A percentile compares a stretch with the other conserved stretches of the same genome.
phyloP scores from a whole-genome alignment of 1,140 invertebrate genomes.

The Hyposmocoma kahamanoa region DNA sequence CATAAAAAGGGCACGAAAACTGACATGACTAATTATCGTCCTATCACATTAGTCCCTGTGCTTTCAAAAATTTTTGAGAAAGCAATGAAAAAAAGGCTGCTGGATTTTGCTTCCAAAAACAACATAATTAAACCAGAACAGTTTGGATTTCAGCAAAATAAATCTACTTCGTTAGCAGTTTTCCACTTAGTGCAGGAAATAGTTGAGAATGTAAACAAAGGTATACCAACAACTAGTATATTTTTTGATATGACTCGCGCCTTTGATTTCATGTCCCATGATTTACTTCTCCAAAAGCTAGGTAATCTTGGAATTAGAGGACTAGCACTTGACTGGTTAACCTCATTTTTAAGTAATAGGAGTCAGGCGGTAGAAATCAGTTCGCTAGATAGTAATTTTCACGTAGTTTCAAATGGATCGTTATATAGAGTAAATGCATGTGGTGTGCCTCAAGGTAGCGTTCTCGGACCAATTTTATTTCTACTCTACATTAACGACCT shows the following conservation, averaged over 20 bases:
- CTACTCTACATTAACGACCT: not conserved
- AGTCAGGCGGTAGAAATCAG: not conserved
- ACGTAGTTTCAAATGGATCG: not conserved
- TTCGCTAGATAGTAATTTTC: not conserved
- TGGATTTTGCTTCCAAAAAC: not conserved
- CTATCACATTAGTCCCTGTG: not conserved
- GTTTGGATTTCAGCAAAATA: constrained; percentile 5
- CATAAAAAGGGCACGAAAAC: not conserved
- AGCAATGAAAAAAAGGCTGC: not conserved
- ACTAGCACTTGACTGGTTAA: not conserved
- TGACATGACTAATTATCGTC: not conserved
- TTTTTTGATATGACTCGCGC: constrained; percentile 1
- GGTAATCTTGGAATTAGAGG: not conserved
- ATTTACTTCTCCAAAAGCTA: not conserved
- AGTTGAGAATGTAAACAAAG: not conserved
- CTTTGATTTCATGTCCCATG: not conserved
- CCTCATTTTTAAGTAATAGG: not conserved
- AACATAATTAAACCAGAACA: constrained; percentile 4
- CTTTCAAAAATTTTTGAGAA: constrained; percentile 2
- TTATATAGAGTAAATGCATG: not conserved
- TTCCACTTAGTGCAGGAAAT: not conserved
- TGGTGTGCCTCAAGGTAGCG: not conserved
- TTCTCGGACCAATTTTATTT: not conserved
- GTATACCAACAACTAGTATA: not conserved
- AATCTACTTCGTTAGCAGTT: constrained; percentile 1